Evolutionary conservation across 2,797 vertebrate species (phyloP).

Genomic region (Cephalopachus bancanus): DNA sequence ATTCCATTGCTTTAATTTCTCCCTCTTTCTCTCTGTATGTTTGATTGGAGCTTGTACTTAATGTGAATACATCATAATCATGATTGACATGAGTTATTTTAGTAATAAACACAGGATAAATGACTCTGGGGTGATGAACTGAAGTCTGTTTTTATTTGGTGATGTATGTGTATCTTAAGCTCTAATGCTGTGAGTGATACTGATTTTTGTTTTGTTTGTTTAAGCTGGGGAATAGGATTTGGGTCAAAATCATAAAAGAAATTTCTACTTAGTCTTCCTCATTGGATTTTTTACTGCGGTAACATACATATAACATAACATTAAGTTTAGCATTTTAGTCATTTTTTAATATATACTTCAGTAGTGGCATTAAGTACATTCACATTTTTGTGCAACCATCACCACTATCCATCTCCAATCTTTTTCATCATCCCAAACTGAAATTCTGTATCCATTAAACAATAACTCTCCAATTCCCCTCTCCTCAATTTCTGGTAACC

Average conservation of each 20-base stretch:
- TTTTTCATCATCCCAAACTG: background rate
- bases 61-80: background rate
- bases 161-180: background rate
- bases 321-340: background rate
- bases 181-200: background rate
- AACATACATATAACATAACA: background rate
- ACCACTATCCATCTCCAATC: background rate
- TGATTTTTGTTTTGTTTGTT: slow-evolving; percentile 29
- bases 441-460: background rate
- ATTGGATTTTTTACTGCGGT: slow-evolving; percentile 23
- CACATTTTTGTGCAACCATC: background rate
- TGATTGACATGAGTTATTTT: background rate
- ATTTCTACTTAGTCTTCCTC: background rate
- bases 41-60: background rate
- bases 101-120: background rate
- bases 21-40: background rate
- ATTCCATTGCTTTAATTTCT: slow-evolving; percentile 28
- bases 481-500: background rate
- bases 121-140: background rate
- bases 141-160: background rate
- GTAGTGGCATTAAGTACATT: background rate
- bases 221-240: slow-evolving; percentile 14
- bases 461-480: background rate
- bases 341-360: background rate
- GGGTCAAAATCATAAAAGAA: slow-evolving; percentile 57